A percentile compares a stretch with the other conserved stretches of the same genome.
Conservation (phyloP, 2,888 invertebrate species). For the Eupithecia vulgata region DNA sequence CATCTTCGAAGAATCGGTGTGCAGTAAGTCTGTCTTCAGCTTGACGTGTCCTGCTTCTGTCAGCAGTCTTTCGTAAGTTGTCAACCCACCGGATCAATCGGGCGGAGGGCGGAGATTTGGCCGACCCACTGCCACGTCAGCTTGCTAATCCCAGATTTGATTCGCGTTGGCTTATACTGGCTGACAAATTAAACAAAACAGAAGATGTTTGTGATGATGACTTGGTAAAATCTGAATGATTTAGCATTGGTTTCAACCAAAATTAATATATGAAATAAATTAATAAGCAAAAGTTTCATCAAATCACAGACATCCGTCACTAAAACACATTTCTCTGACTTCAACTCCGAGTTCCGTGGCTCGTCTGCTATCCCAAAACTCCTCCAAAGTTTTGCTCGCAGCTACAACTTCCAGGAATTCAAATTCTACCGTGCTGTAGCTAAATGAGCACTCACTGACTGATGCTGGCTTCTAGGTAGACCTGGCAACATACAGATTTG, state of each 20-base stretch:
- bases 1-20: background rate
- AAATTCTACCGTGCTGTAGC: constrained; percentile 33
- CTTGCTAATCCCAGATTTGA: too few species aligned
- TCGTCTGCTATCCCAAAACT: constrained; percentile 37
- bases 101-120: too few species aligned
- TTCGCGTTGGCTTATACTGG: too few species aligned
- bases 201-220: too few species aligned
- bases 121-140: too few species aligned
- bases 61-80: too few species aligned
- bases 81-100: too few species aligned
- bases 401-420: constrained; percentile 55
- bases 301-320: background rate
- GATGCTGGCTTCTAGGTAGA: constrained; percentile 2
- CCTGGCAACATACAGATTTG: background rate
- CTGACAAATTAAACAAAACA: background rate
- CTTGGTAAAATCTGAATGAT: background rate
- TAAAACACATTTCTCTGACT: background rate
- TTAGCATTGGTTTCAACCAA: background rate
- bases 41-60: too few species aligned
- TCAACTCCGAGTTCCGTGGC: constrained; percentile 9
- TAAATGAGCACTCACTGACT: constrained; percentile 19
- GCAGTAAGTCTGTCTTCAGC: too few species aligned
- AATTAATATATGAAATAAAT: background rate
- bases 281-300: background rate
- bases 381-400: constrained; percentile 48